A percentile compares a stretch with the other conserved stretches of the same genome.
phyloP scores from a whole-genome alignment of 2,888 invertebrate species.

The Incurvaria masculella region DNA sequence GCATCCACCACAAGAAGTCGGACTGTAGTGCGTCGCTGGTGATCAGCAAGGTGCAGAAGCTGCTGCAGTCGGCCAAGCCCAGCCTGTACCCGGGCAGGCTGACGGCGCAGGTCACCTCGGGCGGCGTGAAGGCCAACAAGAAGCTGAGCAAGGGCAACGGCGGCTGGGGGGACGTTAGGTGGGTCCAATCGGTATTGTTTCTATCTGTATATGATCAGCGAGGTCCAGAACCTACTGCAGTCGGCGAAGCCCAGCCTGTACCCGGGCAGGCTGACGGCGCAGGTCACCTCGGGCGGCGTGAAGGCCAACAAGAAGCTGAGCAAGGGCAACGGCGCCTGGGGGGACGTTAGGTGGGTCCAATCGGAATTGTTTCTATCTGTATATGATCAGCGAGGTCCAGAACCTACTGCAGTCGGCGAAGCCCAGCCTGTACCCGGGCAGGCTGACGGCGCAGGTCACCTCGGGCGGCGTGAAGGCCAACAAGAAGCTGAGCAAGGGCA shows the following conservation, averaged over 20 bases:
- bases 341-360: no score
- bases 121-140: slow-evolving; percentile 81
- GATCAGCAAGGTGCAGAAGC: slow-evolving; percentile 79
- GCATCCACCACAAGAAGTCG: slow-evolving; percentile 92
- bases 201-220: no score
- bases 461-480: slow-evolving; percentile 85
- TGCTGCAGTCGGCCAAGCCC: slow-evolving; percentile 66
- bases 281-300: no score
- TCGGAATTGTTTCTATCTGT: no score
- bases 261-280: no score
- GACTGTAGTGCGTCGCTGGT: slow-evolving; percentile 86
- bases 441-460: slow-evolving; percentile 68
- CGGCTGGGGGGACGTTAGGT: slow-evolving; percentile 89
- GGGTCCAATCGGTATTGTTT: no score
- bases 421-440: slow-evolving; percentile 67
- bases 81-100: slow-evolving; percentile 71
- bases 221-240: slow-evolving; percentile 43
- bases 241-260: slow-evolving; percentile 52
- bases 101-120: slow-evolving; percentile 68
- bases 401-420: slow-evolving; percentile 70
- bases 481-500: slow-evolving; percentile 77
- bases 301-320: no score
- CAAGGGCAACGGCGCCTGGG: no score
- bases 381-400: slow-evolving; percentile 81
- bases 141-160: slow-evolving; percentile 89